Base-by-base conservation (phyloP, 2,888 invertebrate species). In the Meteorus cinctellus region DNA sequence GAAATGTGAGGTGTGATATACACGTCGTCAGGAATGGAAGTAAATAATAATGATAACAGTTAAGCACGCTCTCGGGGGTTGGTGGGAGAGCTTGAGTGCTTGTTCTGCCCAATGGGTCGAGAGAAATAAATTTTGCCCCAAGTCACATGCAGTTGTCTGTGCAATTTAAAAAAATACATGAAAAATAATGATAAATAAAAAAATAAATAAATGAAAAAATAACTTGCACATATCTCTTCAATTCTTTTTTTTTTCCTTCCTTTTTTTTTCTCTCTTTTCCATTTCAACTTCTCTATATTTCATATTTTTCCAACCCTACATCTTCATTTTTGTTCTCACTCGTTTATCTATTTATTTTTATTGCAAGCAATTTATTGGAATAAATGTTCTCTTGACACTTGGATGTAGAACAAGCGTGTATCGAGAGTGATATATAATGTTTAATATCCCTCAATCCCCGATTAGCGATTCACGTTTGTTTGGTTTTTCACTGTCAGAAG, bases 401-500 rank as follows among this genome's bases (percentile, higher is more conserved):
- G 68, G 55, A 65, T 29, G 27, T n/a, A 59, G 59, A 29, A 27
- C 41, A 19, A 60, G 55, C 24, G 31, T 60, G 24, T 24, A 31
- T 19, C 24, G 51, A 27, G 51, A 34, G 59, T 48, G n/a, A 55
- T 31, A 68, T 36, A 41, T 77, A n/a, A 41, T 63, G 48, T 48
- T 24, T 41, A 34, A 65, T 72, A 36, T 34, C 69, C 74, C 55
- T 51, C 78, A 76, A 72, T 73, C 74, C 69, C 78, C 73, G 72
- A 80, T 77, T 65, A 72, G 63, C 74, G 79, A 86, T 88, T 89
- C 86, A 86, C 81, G 87, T 89, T 88, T 89, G 88, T 89, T 89
- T 89, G 87, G 86, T 89, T 89, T 88, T 88, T 87, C 55, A 89
- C 88, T 89, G 84, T 89, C 88, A 89, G 86, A 89, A 89, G 88